phyloP scores from a whole-genome alignment of 2,888 invertebrate species.

The Tiliacea citrago region DNA sequence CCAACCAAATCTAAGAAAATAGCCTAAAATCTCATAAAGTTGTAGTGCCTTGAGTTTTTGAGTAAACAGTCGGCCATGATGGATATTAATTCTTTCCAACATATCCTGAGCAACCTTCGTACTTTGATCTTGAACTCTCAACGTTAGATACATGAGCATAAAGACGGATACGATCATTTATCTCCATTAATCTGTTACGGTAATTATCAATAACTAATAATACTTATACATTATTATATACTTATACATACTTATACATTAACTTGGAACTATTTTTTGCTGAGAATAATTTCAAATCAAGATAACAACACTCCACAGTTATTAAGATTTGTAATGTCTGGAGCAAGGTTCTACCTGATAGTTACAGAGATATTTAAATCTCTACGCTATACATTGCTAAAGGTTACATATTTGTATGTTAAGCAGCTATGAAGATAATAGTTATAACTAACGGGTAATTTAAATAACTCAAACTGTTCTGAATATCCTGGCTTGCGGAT shows the following conservation, averaged over 20 bases:
- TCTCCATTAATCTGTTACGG: background rate
- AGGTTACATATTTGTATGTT: slow-evolving; percentile 8
- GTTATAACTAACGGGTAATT: background rate
- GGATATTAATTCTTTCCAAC: slow-evolving; percentile 18
- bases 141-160: background rate
- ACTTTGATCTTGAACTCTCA: slow-evolving; percentile 51
- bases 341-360: slow-evolving; percentile 39
- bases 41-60: background rate
- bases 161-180: slow-evolving; percentile 17
- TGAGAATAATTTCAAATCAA: slow-evolving; percentile 17
- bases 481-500: background rate
- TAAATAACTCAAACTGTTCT: background rate
- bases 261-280: slow-evolving; percentile 22
- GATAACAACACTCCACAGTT: slow-evolving; percentile 41
- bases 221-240: no score
- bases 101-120: slow-evolving; percentile 31
- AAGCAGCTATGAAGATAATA: background rate
- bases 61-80: slow-evolving; percentile 25
- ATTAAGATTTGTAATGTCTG: slow-evolving; percentile 36
- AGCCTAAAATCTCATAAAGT: background rate
- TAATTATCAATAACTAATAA: slow-evolving; percentile 15
- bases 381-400: slow-evolving; percentile 12
- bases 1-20: background rate
- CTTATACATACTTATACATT: no score
- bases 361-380: slow-evolving; percentile 29